Evolutionary conservation across 1,140 invertebrate genomes (phyloP), one percentile per base, ranked within the genome.

Genomic region (Steinernema feltiae): DNA sequence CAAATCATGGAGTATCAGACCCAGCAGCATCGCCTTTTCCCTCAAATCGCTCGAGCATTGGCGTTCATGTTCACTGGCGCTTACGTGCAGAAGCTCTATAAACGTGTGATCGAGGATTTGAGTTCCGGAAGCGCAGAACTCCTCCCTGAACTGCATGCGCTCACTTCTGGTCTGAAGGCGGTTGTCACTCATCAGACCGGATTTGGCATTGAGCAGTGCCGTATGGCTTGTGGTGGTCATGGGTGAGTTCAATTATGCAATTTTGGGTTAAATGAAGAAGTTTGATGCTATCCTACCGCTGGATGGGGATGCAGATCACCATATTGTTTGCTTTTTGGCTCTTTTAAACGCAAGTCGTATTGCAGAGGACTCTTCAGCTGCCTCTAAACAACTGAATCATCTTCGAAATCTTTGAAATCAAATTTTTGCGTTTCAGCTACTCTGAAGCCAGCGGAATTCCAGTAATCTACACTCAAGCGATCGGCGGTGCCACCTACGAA

Each of bases 1-100:
- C 93, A 95, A 87, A 93, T 97, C 76, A 88, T 97, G 71, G 93
- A 97, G 82, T 97, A 94, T 85, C 90, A 93, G 75, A 95, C 94
- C 0, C 94, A 97, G 86, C 94, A 95, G 86, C 91, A 93, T 81
- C 95, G 95, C 87, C 80, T 97, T 1, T 92, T 96, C 76, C 92
- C 93, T 0, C 88, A 91, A 77, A 89, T 96, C 30, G 91, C 93
- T 2, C 89, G 92, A 0, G 90, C 90, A 71, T 92, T 94, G 84
- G 92, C 92, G 0, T 91, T 93, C 78, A 89, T 89, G 48, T 90
- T 92, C 76, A 89, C 91, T 48, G 91, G 92, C 0, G 89, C 89
- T 48, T 91, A 91, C 89, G 88, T 94, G 29, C 93, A 92, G 91
- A 89, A 92, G 69, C 90, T 93, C 87, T 95, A 95, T 35, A 21